A percentile compares a stretch with the other conserved stretches of the same genome.
Conservation (phyloP, 2,113 vertebrate species). For the Carassius gibelio region DNA sequence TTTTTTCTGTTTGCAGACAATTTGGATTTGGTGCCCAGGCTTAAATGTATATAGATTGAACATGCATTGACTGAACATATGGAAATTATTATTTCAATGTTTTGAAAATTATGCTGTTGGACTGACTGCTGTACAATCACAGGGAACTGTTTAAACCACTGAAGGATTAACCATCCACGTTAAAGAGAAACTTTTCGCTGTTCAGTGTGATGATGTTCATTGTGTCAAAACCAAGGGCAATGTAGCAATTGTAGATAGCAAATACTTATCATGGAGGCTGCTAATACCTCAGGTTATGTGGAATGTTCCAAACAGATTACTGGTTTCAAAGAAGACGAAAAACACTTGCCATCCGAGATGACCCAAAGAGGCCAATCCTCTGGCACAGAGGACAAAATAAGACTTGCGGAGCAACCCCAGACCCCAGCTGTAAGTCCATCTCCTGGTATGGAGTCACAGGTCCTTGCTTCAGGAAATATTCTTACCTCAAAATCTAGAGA, state of each 20-base stretch:
- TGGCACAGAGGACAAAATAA: constrained; percentile 46
- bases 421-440: constrained; percentile 37
- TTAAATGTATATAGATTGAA: constrained; percentile 13
- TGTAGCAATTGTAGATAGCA: constrained; percentile 53
- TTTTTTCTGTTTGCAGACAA: constrained; percentile 42
- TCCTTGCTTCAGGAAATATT: constrained; percentile 62
- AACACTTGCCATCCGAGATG: constrained; percentile 37
- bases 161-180: neutral
- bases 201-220: constrained; percentile 11
- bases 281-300: constrained; percentile 85
- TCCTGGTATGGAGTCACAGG: constrained; percentile 48
- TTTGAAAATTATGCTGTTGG: constrained; percentile 25
- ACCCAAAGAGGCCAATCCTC: constrained; percentile 36
- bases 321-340: constrained; percentile 44
- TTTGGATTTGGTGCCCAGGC: constrained; percentile 31
- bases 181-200: constrained; percentile 16
- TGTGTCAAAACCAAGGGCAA: constrained; percentile 58
- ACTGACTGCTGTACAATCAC: constrained; percentile 6
- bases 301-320: constrained; percentile 78
- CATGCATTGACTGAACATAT: constrained; percentile 35
- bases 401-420: constrained; percentile 34
- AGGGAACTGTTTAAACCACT: constrained; percentile 36
- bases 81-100: constrained; percentile 12
- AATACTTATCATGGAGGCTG: constrained; percentile 90
- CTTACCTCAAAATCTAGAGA: constrained; percentile 79